phyloP scores from a whole-genome alignment of 2,113 vertebrate genomes.

The Etheostoma cragini region DNA sequence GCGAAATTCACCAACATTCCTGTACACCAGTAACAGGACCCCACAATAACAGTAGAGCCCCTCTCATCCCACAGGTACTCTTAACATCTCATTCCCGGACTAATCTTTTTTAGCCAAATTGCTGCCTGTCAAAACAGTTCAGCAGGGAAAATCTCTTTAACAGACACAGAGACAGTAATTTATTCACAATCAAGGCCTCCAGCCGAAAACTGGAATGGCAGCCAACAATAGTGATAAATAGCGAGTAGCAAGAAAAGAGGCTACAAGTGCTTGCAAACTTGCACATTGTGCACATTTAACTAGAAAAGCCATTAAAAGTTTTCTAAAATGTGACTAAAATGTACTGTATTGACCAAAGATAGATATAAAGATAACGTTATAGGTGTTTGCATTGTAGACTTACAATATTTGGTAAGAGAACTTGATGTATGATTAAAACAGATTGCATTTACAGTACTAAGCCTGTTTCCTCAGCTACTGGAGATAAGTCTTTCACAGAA shows the following conservation, averaged over 20 bases:
- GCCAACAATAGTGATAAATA: slow-evolving; percentile 59
- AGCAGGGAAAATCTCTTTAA: slow-evolving; percentile 71
- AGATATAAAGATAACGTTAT: neutral
- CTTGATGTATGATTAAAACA: neutral
- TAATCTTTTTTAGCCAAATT: slow-evolving; percentile 78
- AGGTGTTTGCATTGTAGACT: neutral
- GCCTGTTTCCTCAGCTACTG: slow-evolving; percentile 1
- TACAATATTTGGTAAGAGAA: slow-evolving; percentile 2
- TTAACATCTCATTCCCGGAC: slow-evolving; percentile 70
- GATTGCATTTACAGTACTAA: neutral
- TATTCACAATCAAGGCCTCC: slow-evolving; percentile 70
- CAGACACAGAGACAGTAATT: slow-evolving; percentile 72
- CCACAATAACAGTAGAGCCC: slow-evolving; percentile 67
- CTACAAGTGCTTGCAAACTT: slow-evolving; percentile 13
- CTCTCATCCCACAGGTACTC: slow-evolving; percentile 69
- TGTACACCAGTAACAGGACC: slow-evolving; percentile 71
- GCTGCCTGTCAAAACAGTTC: slow-evolving; percentile 78
- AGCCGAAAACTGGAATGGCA: slow-evolving; percentile 55
- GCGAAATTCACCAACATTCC: slow-evolving; percentile 70
- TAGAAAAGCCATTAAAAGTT: neutral
- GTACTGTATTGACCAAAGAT: neutral
- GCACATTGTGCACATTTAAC: slow-evolving; percentile 11
- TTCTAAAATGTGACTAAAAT: neutral
- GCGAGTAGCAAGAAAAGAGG: neutral
- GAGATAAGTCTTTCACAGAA: slow-evolving; percentile 43